phyloP scores from a whole-genome alignment of 2,797 vertebrate genomes.

The Morus bassanus region DNA sequence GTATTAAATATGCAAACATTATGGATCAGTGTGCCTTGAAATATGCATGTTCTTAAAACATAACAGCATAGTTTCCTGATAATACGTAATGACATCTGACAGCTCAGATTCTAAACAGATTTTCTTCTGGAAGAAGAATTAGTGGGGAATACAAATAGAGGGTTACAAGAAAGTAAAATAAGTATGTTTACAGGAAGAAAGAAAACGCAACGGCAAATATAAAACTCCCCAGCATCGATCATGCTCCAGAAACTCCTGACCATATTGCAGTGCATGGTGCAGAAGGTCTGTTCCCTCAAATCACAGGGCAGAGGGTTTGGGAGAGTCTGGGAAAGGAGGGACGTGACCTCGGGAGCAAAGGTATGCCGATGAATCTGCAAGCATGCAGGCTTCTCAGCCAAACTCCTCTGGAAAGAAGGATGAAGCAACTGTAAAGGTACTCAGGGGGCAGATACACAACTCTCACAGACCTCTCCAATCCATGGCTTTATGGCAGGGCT shows the following conservation, averaged over 20 bases:
- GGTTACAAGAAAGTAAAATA: background rate
- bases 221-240: background rate
- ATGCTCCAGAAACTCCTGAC: background rate
- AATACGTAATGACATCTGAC: slow-evolving; percentile 14
- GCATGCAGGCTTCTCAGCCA: background rate
- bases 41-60: slow-evolving; percentile 28
- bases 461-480: background rate
- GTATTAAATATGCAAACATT: slow-evolving; percentile 36
- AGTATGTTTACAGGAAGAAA: background rate
- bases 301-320: background rate
- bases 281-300: background rate
- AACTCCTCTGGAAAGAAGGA: background rate
- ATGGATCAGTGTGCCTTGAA: slow-evolving; percentile 10
- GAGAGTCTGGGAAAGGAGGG: background rate
- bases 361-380: background rate
- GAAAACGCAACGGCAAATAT: background rate
- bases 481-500: background rate
- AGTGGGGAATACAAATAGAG: background rate
- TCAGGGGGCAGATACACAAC: background rate
- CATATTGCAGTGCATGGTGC: rapidly evolving
- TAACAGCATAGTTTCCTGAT: background rate
- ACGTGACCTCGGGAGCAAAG: background rate
- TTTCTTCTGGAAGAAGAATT: slow-evolving; percentile 20
- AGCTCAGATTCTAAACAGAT: slow-evolving; percentile 12
- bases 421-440: background rate